Evolutionary conservation across 2,888 invertebrate genomes (phyloP).

Genomic region (Anoplius nigerrimus): DNA sequence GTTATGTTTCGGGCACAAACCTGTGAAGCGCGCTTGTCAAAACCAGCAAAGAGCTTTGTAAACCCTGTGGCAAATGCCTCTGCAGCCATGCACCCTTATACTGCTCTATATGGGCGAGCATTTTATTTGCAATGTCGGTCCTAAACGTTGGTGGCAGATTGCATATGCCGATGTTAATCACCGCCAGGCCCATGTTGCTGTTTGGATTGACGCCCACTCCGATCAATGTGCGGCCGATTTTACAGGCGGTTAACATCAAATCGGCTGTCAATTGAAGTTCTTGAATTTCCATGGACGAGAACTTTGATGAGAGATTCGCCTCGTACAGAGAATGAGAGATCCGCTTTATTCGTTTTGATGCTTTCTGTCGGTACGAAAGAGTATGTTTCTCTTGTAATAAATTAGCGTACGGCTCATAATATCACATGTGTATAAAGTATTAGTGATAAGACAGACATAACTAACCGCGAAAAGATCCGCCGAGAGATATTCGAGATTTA

Average conservation of each 20-base stretch:
- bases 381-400: conserved; percentile 9
- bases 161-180: conserved; percentile 79
- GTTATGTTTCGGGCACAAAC: conserved; percentile 74
- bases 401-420: background rate
- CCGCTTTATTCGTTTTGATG: conserved; percentile 78
- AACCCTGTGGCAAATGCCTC: conserved; percentile 77
- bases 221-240: conserved; percentile 78
- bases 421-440: background rate
- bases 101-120: conserved; percentile 77
- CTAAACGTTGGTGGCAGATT: conserved; percentile 80
- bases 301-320: conserved; percentile 73
- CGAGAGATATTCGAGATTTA: conserved; percentile 78
- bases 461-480: conserved; percentile 78
- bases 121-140: conserved; percentile 81
- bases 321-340: conserved; percentile 75
- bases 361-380: conserved; percentile 73
- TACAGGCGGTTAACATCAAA: conserved; percentile 78
- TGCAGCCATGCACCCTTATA: conserved; percentile 78
- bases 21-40: conserved; percentile 76
- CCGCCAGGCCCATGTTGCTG: conserved; percentile 77
- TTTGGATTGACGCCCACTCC: conserved; percentile 78
- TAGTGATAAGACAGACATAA: conserved; percentile 24
- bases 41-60: conserved; percentile 76
- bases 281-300: conserved; percentile 75
- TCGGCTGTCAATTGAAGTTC: conserved; percentile 80